phyloP scores from a whole-genome alignment of 2,797 vertebrate species.

The Ctenopoma multispine region DNA sequence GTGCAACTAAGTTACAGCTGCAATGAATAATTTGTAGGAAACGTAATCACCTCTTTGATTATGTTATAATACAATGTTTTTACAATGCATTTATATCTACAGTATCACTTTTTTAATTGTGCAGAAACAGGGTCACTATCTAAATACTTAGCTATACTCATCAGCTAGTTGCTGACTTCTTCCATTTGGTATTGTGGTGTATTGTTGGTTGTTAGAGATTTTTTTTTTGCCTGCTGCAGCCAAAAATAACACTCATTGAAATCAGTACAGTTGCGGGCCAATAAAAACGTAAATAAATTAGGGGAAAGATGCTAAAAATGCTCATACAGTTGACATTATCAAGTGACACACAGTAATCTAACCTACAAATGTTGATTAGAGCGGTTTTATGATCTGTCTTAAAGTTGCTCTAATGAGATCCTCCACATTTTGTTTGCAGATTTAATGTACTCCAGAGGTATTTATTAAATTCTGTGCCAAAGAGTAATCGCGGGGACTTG shows the following conservation, averaged over 20 bases:
- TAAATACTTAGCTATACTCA: neutral
- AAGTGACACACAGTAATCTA: constrained; percentile 1
- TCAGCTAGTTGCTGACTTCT: too few species aligned
- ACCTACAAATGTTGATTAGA: constrained; percentile 36
- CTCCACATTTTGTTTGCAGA: neutral
- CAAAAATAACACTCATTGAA: neutral
- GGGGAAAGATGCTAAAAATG: neutral
- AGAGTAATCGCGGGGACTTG: constrained; percentile 30
- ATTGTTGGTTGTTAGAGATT: neutral
- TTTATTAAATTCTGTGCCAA: constrained; percentile 29
- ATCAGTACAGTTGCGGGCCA: neutral
- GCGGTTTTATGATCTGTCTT: constrained; percentile 13
- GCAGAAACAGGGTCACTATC: neutral
- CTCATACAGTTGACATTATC: neutral
- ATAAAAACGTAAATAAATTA: neutral
- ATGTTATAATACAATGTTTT: too few species aligned
- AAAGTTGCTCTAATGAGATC: too few species aligned
- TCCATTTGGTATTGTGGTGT: neutral
- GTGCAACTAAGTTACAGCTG: too few species aligned
- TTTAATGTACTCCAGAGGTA: constrained; percentile 50
- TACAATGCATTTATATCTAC: too few species aligned
- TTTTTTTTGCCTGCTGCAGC: neutral
- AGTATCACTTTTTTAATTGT: neutral
- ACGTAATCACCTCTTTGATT: too few species aligned
- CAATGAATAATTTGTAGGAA: too few species aligned